phyloP scores from a whole-genome alignment of 2,797 vertebrate species.

The Spizella passerina region DNA sequence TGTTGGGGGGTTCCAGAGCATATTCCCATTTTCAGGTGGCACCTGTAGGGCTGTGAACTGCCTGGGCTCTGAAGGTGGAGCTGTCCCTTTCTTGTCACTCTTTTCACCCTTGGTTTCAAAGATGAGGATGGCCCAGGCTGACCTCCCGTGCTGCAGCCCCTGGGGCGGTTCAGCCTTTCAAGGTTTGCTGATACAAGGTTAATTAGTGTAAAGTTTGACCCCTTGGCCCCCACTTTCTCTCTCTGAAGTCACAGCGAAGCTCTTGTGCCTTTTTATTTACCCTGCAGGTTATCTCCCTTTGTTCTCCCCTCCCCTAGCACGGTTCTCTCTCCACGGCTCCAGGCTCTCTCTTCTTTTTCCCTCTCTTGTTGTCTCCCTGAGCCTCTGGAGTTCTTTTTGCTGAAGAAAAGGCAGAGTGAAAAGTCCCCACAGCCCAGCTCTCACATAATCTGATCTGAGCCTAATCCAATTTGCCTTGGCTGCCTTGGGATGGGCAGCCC shows the following conservation, averaged over 20 bases:
- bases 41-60: neutral
- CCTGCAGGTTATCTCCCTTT: neutral
- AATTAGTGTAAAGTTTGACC: conserved; percentile 6
- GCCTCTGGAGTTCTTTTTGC: neutral
- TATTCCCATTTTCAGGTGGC: neutral
- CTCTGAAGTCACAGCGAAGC: neutral
- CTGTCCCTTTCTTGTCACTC: neutral
- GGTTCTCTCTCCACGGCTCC: neutral
- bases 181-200: neutral
- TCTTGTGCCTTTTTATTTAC: conserved; percentile 19
- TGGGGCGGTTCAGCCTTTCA: neutral
- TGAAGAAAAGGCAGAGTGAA: neutral
- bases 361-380: neutral
- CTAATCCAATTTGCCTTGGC: conserved; percentile 22
- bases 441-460: neutral
- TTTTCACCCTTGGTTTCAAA: neutral
- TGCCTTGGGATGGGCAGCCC: neutral
- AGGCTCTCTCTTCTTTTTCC: neutral
- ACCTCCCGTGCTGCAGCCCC: neutral
- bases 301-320: neutral
- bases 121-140: neutral
- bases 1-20: neutral
- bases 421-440: neutral
- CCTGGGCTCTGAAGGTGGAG: neutral
- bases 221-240: neutral